Base-by-base conservation (phyloP, 2,113 vertebrate species). In the Hippocampus zosterae region DNA sequence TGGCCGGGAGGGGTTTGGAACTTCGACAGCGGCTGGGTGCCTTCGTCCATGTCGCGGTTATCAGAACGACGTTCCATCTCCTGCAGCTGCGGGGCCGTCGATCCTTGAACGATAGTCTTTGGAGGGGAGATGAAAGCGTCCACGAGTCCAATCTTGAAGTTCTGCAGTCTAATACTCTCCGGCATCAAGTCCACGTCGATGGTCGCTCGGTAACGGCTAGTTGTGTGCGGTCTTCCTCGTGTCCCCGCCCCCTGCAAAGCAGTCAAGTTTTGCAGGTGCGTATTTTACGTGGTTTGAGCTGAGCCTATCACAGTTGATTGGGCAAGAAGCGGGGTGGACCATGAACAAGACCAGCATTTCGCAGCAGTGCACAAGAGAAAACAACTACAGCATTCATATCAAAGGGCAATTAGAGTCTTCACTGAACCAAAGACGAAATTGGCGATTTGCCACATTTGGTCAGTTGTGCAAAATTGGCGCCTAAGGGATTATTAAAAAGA, bases 71-170 rank as follows among this genome's bases (percentile, higher is more conserved):
- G 21, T 11, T 55, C 8, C 21, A 10, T 18, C 48, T 7, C 48
- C 48, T 4, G 48, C 19, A 8, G 27, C 11, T 21, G 5, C 15
- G 8, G 60, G 18, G 27, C 8, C 48, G 5, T 5, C 18, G 18
- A 1, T 10, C 5, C 61, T 40, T 81, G 71, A 5, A 0, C 12
- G 83, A 62, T 80, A 82, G 88, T 85, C 86, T 90, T 88, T 84
- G 84, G 83, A 56, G 69, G 61, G 46, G 21, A 71, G 2, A 8
- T 79, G 10, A 0, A 12, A 9, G 46, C 11, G 48, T 41, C 33
- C 21, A 46, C 13, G 5, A 19, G 9, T 55, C 52, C 52, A 23
- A 55, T 9, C 6, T 55, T 55, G 21, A n/a, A 11, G 52, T 3
- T 50, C 4, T 6, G 48, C 18, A 5, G 19, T 33, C 57, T 15